A percentile compares a stretch with the other conserved stretches of the same genome.
Conservation (phyloP, 2,888 invertebrate species). For the Nemoura dubitans region DNA sequence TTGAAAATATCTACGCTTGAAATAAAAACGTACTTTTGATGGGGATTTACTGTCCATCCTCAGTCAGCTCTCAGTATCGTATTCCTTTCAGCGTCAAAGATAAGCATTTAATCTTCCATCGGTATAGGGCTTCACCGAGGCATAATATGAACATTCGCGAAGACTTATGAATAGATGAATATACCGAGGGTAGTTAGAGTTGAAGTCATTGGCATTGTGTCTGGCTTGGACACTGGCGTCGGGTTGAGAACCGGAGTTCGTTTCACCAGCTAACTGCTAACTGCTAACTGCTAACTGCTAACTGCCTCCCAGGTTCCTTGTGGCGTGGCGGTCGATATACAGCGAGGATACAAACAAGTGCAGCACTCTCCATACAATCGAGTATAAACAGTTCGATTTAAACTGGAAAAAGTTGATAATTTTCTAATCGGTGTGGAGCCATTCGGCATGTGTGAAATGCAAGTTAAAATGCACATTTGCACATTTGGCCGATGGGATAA, state of each 20-base stretch:
- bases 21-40: neutral
- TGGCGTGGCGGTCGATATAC: neutral
- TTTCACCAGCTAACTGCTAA: too few relatives aligned
- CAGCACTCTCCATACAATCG: neutral
- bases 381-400: neutral
- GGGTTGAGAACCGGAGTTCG: neutral
- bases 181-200: neutral
- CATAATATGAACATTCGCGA: neutral
- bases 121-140: neutral
- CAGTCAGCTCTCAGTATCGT: neutral
- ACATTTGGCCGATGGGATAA: too few relatives aligned
- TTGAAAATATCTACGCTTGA: too few relatives aligned
- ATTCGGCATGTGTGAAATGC: too few relatives aligned
- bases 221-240: neutral
- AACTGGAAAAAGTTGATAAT: too few relatives aligned
- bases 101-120: neutral
- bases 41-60: neutral
- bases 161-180: constrained; percentile 12
- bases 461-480: too few relatives aligned
- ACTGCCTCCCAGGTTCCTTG: neutral
- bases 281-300: neutral
- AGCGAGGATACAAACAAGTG: neutral
- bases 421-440: too few relatives aligned
- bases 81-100: neutral
- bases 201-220: neutral